phyloP scores from a whole-genome alignment of 2,113 vertebrate genomes.

The Tetrao urogallus region DNA sequence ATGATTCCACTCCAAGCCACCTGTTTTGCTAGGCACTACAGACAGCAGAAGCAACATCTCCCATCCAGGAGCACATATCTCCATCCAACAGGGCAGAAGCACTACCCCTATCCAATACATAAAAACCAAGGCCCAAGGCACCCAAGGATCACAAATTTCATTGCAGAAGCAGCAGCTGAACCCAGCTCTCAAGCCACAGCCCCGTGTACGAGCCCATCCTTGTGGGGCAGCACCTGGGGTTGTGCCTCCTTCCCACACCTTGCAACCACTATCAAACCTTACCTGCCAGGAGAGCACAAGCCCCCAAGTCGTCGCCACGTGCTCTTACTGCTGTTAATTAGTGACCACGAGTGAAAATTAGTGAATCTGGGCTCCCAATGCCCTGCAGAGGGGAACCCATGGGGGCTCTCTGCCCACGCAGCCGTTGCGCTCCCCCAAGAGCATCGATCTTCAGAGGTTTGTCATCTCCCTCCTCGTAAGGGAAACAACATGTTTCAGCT shows the following conservation, averaged over 20 bases:
- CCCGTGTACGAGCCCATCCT: not conserved
- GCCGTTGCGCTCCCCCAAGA: not conserved
- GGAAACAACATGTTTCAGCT: not conserved
- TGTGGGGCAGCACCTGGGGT: fast-evolving
- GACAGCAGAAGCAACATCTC: not conserved
- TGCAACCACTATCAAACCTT: not conserved
- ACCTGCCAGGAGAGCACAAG: not conserved
- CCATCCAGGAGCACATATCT: fast-evolving
- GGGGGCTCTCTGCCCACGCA: not conserved
- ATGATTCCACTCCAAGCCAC: not conserved
- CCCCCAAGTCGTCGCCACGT: no score
- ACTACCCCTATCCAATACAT: fast-evolving
- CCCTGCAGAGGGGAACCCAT: not conserved
- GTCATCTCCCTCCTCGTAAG: not conserved
- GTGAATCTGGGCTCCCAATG: no score
- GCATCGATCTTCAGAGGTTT: not conserved
- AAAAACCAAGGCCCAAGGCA: not conserved
- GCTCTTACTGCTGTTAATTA: no score
- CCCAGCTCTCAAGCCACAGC: not conserved
- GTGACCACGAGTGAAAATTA: no score
- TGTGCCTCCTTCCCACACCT: not conserved
- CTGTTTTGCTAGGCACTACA: not conserved
- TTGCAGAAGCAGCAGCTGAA: not conserved
- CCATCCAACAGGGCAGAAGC: not conserved
- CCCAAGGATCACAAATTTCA: not conserved